These are phyloP conservation scores for Arnoldichthys spilopterus DNA, from an alignment of 2,797 vertebrate species.

Conservation along the genomic window DNA sequence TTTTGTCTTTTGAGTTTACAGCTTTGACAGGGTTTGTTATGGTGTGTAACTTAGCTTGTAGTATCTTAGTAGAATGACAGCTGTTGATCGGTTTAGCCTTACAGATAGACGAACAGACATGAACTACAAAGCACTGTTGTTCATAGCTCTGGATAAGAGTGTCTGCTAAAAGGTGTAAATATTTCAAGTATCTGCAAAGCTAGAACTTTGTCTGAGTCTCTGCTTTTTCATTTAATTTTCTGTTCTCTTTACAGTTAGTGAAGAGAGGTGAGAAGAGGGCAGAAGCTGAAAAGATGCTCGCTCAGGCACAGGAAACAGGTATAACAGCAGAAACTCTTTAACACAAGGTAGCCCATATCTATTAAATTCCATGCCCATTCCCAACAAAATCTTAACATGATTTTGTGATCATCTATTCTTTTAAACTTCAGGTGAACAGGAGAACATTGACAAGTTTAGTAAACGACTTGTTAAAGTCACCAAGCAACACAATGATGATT, in stretches of 20 bases:
- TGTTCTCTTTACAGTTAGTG: constrained; percentile 70
- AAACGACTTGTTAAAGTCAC: constrained; percentile 97
- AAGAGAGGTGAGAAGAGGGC: constrained; percentile 91
- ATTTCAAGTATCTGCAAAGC: too few species aligned
- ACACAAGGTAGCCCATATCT: not conserved
- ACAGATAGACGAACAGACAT: too few species aligned
- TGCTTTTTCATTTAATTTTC: not conserved
- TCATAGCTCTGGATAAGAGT: too few species aligned
- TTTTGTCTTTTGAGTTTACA: too few species aligned
- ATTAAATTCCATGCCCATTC: not conserved
- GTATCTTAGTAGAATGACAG: too few species aligned
- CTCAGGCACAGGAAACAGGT: constrained; percentile 90
- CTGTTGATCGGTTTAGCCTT: too few species aligned
- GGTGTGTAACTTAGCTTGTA: too few species aligned
- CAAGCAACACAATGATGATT: constrained; percentile 92
- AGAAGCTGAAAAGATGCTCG: constrained; percentile 91
- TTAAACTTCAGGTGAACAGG: constrained; percentile 78
- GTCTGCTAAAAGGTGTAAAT: too few species aligned
- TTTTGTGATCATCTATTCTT: not conserved
- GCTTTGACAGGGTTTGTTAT: too few species aligned
- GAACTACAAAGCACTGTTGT: too few species aligned
- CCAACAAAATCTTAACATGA: not conserved
- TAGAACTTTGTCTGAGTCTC: not conserved
- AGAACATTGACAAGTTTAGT: constrained; percentile 90
- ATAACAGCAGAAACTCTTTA: constrained; percentile 21